A percentile compares a stretch with the other conserved stretches of the same genome.
These are phyloP conservation scores for Pungitius pungitius DNA, from an alignment of 2,113 vertebrate genomes.

Conservation along the genomic window DNA sequence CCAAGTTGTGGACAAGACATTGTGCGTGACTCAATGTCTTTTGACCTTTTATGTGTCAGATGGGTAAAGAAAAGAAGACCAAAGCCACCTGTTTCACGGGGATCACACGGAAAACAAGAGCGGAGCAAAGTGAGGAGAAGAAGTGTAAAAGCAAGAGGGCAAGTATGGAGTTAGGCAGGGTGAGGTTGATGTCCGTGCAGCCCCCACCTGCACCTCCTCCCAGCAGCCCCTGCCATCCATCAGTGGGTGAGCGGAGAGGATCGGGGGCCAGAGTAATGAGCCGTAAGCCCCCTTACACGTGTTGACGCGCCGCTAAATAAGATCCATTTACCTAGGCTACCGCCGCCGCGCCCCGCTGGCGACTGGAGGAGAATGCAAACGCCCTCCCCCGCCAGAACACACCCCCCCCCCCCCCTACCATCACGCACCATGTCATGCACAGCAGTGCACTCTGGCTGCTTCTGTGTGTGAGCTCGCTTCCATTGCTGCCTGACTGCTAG, in stretches of 20 bases:
- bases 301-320: slow-evolving; percentile 84
- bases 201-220: slow-evolving; percentile 54
- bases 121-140: slow-evolving; percentile 11
- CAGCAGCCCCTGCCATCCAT: slow-evolving; percentile 75
- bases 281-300: slow-evolving; percentile 82
- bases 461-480: slow-evolving; percentile 14
- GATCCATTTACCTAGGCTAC: slow-evolving; percentile 83
- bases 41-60: not conserved
- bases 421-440: slow-evolving; percentile 46
- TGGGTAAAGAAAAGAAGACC: slow-evolving; percentile 12
- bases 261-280: slow-evolving; percentile 80
- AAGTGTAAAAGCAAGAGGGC: slow-evolving; percentile 5
- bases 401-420: not conserved
- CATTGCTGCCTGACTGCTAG: not conserved
- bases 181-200: slow-evolving; percentile 44
- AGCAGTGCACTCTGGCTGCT: not conserved
- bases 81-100: not conserved
- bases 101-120: slow-evolving; percentile 9
- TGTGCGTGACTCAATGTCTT: no score
- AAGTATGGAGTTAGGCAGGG: not conserved
- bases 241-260: slow-evolving; percentile 71
- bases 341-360: slow-evolving; percentile 38
- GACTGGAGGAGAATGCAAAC: slow-evolving; percentile 52
- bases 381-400: not conserved
- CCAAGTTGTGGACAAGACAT: no score